A percentile compares a stretch with the other conserved stretches of the same genome.
Evolutionary conservation across 2,888 invertebrate genomes (phyloP).

Genomic region (Eristalis tenax): DNA sequence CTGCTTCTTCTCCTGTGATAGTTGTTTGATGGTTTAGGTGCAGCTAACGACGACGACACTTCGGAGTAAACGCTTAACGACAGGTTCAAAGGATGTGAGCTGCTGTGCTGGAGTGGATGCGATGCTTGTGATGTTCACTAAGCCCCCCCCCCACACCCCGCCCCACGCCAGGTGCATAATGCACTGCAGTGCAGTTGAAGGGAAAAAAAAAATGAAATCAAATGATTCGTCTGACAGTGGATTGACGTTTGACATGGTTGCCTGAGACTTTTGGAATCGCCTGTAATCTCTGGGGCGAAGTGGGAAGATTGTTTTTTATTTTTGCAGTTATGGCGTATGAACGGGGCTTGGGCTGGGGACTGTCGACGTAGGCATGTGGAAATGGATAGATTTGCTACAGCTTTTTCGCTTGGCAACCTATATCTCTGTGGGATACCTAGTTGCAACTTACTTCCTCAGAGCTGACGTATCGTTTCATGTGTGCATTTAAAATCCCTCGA

Average conservation of each 20-base stretch:
- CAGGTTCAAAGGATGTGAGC: conserved; percentile 10
- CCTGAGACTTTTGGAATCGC: conserved; percentile 34
- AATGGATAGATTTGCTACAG: no score
- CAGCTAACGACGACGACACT: conserved; percentile 61
- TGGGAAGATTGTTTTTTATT: neutral
- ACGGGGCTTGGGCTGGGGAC: no score
- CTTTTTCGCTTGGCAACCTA: no score
- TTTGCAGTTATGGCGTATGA: neutral
- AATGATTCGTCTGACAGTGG: conserved; percentile 41
- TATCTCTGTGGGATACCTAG: no score
- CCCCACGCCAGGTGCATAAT: conserved; percentile 37
- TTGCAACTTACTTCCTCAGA: no score
- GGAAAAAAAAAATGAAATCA: conserved; percentile 30
- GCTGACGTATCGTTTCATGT: no score
- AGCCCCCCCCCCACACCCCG: neutral
- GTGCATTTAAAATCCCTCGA: no score
- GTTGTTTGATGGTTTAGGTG: conserved; percentile 65
- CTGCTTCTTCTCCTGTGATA: conserved; percentile 30
- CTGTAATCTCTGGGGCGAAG: neutral
- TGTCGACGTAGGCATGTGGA: no score
- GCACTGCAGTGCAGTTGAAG: conserved; percentile 18
- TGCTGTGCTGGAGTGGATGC: neutral
- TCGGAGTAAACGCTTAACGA: conserved; percentile 32
- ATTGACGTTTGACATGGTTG: conserved; percentile 60
- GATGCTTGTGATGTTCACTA: neutral